Base-by-base conservation (phyloP, 1,140 invertebrate species). In the Mya arenaria region DNA sequence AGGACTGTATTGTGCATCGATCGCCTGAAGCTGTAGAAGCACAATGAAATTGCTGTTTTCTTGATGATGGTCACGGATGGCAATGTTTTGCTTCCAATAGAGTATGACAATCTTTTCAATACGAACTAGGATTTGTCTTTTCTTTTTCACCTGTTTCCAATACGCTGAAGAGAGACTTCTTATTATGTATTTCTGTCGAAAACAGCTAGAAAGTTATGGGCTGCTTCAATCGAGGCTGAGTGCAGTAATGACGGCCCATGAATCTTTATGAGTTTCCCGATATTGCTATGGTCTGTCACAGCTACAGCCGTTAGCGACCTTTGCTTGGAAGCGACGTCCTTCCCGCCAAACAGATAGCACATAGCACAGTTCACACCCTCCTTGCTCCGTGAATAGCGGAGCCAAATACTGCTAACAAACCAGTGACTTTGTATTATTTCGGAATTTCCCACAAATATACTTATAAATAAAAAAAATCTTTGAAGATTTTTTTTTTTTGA, bases 81-180 rank as follows among this genome's bases (percentile, higher is more conserved):
- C 17, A 32, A 82, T 44, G 44, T 73, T 82, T 37, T 80, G 75
- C 62, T 74, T 58, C 13, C 72, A 25, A 32, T 44, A 72, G 4
- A 72, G 34, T 15, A 72, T 72, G 25, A 72, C 30, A n/a, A 5
- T 60, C 10, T 74, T 55, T 17, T 58, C 56, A 58, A 74, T 74
- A 58, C 48, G 28, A 58, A 60, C 56, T 23, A 77, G 25, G 28
- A 77, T 63, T 65, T 77, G 36, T 65, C 73, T 63, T 30, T 77
- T 77, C n/a, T 77, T 77, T 39, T 74, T 55, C 3, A 74, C 71
- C 34, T 8, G 32, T 28, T 60, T 28, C n/a, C 37, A 10, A 39
- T 74, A 39, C 15, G 71, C 52, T 3, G 32, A 34, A 6, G 71
- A 74, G 25, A 60, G 32, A 23, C 52, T 37, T 25, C 28, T 36